These are phyloP conservation scores for Erethizon dorsatum DNA, from an alignment of 2,797 vertebrate species.

Conservation along the genomic window DNA sequence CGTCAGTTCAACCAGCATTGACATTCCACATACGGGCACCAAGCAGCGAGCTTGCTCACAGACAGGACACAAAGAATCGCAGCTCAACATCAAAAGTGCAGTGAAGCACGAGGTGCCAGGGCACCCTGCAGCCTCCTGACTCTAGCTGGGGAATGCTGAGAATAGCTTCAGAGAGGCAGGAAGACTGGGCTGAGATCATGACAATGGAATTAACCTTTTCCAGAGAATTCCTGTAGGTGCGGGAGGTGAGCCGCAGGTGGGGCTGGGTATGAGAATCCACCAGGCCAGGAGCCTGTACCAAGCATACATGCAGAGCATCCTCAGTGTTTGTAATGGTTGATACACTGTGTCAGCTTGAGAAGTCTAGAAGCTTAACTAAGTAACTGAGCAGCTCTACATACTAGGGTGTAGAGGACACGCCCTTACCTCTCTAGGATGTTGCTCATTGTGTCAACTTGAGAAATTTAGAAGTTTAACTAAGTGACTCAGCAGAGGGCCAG, in stretches of 20 bases:
- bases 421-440: background rate
- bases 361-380: background rate
- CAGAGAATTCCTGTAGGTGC: background rate
- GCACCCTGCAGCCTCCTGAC: too few relatives aligned
- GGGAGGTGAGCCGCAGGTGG: background rate
- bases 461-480: too few relatives aligned
- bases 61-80: background rate
- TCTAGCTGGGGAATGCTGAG: background rate
- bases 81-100: background rate
- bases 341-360: background rate
- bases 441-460: background rate
- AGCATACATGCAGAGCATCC: fast-evolving
- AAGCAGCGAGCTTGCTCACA: background rate
- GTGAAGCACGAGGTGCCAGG: background rate
- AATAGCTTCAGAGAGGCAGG: background rate
- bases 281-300: fast-evolving
- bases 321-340: background rate
- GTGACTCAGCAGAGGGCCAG: background rate
- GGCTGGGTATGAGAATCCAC: background rate
- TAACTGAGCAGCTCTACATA: background rate
- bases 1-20: background rate
- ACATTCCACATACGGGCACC: background rate
- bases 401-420: background rate
- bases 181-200: background rate
- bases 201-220: background rate